Conservation (phyloP, 2,888 invertebrate species). For the Sesamia inferens region DNA sequence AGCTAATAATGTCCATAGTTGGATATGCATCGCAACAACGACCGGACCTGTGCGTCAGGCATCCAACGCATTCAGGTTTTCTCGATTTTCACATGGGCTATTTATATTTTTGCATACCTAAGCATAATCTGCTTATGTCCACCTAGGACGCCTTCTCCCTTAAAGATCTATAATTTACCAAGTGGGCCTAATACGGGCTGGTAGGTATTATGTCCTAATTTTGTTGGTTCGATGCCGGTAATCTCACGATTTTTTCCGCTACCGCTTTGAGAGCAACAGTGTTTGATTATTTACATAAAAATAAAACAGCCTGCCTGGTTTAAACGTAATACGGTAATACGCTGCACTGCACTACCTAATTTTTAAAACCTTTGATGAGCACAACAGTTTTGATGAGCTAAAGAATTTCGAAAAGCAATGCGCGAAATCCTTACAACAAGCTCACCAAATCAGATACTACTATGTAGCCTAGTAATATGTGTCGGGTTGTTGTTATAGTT, state of each 20-base stretch:
- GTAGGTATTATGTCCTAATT: background rate
- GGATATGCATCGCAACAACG: background rate
- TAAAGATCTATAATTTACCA: background rate
- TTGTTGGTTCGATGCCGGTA: background rate
- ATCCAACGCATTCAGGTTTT: background rate
- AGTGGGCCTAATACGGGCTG: background rate
- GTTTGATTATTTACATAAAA: background rate
- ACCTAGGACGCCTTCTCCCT: background rate
- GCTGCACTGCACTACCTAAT: no score
- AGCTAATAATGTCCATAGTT: background rate
- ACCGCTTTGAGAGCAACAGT: background rate
- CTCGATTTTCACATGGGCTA: background rate
- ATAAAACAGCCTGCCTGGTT: background rate
- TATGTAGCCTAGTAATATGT: no score
- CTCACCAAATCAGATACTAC: no score
- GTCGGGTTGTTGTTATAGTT: no score
- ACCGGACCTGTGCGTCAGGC: background rate
- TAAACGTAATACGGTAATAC: background rate
- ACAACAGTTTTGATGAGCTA: no score
- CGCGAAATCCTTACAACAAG: no score
- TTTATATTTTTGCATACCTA: background rate
- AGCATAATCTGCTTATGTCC: background rate
- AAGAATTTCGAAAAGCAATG: no score
- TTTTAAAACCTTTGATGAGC: no score
- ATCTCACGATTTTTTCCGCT: background rate